Conservation (phyloP, 2,797 vertebrate genomes). For the Rhynchotus rufescens region DNA sequence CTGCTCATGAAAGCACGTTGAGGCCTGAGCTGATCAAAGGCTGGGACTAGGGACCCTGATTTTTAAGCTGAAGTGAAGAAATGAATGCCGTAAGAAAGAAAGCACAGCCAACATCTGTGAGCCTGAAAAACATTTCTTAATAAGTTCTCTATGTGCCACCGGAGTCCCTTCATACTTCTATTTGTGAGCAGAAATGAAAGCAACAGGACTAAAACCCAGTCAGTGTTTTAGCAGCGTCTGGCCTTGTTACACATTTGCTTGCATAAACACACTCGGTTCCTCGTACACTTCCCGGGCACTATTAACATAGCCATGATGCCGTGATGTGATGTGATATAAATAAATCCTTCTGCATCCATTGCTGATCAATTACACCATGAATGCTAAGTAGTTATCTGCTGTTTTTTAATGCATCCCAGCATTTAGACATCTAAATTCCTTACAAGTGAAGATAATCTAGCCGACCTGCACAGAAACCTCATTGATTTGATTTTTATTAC, state of each 20-base stretch:
- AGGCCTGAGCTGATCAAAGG: neutral
- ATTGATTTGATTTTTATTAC: neutral
- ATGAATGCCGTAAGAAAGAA: neutral
- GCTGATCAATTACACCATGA: neutral
- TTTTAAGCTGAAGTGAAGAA: neutral
- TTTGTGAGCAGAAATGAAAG: neutral
- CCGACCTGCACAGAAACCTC: neutral
- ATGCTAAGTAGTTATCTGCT: neutral
- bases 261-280: neutral
- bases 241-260: neutral
- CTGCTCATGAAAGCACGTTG: neutral
- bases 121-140: neutral
- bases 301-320: neutral
- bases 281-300: neutral
- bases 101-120: neutral
- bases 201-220: neutral
- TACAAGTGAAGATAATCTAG: neutral
- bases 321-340: neutral
- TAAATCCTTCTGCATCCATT: neutral
- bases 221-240: neutral
- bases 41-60: neutral
- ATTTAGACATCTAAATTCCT: neutral
- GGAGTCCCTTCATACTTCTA: neutral
- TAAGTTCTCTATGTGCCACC: neutral
- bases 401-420: neutral